Evolutionary conservation across 1,140 invertebrate species (phyloP).

Genomic region (Pseudomyrmex concolor): DNA sequence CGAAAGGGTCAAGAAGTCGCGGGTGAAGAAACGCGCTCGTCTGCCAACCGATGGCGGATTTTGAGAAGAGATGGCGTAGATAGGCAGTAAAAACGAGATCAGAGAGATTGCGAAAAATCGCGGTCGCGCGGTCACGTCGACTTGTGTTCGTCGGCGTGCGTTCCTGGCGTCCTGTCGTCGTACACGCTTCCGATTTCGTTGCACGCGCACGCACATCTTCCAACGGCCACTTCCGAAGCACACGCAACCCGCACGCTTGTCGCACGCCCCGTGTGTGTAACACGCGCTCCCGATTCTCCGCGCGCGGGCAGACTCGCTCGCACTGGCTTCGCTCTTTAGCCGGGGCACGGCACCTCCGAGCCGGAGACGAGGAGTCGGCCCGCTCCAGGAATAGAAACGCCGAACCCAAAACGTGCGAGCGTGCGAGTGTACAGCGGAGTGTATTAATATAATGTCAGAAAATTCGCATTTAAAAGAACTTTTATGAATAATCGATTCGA

Average conservation of each 20-base stretch:
- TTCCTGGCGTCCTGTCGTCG: conserved; percentile 55
- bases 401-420: conserved; percentile 76
- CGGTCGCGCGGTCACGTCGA: conserved; percentile 13
- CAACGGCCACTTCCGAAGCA: conserved; percentile 56
- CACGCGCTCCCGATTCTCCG: conserved; percentile 72
- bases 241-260: conserved; percentile 47
- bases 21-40: neutral
- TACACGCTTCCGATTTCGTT: conserved; percentile 55
- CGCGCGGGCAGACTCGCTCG: conserved; percentile 61
- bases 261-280: conserved; percentile 68
- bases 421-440: conserved; percentile 53
- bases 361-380: conserved; percentile 79
- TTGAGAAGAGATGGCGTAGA: conserved; percentile 2
- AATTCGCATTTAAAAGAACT: no score
- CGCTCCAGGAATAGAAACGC: conserved; percentile 84
- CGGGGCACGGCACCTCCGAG: conserved; percentile 72
- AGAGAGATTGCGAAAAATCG: neutral
- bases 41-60: neutral
- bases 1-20: neutral
- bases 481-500: no score
- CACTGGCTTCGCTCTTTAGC: conserved; percentile 57
- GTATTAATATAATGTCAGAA: no score
- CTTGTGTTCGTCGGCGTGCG: neutral
- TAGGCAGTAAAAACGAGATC: neutral
- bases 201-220: conserved; percentile 58